Evolutionary conservation across 37 sponge, comb jelly and placozoan genomes (phyloP), one percentile per base, ranked within the genome.

Genomic region (Chondrosia reniformis): DNA sequence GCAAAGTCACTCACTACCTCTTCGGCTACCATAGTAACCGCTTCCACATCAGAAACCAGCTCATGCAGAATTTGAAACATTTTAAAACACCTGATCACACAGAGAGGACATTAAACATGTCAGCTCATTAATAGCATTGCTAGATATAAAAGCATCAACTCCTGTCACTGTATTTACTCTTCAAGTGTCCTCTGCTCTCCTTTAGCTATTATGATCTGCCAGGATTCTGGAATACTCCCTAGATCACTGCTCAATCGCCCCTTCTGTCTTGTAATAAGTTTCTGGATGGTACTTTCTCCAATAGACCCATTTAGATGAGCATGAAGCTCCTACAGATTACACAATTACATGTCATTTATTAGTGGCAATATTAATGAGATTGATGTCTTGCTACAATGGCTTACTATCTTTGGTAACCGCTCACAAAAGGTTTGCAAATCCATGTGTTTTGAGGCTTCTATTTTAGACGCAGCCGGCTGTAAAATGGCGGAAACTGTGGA

Each of bases 261-360:
- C n/a, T 52, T 46, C 34, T 83, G 25, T 33, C 63, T 76, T 36
- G 76, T 42, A 44, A 89, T 77, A 61, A 93, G 73, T 49, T 79
- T 93, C 33, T 67, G n/a, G 78, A 93, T 89, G 15, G 90, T 89
- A 6, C 54, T 21, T 43, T 54, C 22, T 49, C 93, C 89, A 27
- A 93, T 93, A 31, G 93, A 93, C 17, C 93, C 93, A 89, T 93
- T 88, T 34, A 93, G 65, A 58, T 93, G 93, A 13, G 93, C 93
- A 77, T 93, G 93, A 27, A 93, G 74, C 42, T 93, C 93, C 87
- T 88, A 30, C 22, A 69, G 31, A 3, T 33, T 36, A 39, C 39
- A 52, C 0, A 45, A 46, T n/a, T 34, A 31, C 21, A 63, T 39
- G 12, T 24, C 31, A 61, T 66, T 12, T 22, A 34, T 33, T 42